Evolutionary conservation across 2,113 vertebrate genomes (phyloP).

Genomic region (Festucalex cinctus): DNA sequence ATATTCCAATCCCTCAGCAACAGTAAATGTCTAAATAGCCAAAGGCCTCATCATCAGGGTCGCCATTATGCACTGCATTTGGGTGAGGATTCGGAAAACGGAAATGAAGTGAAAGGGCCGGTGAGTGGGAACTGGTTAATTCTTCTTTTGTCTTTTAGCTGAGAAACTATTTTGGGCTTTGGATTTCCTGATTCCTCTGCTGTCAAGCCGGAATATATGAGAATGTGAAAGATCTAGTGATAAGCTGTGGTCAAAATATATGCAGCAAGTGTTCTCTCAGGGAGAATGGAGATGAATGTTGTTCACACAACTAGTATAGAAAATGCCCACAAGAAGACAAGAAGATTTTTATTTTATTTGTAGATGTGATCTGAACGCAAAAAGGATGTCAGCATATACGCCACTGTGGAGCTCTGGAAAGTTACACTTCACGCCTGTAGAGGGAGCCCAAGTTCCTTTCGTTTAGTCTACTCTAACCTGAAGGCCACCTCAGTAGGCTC

Average conservation of each 20-base stretch:
- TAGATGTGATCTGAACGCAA: neutral
- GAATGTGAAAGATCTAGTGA: too few relatives aligned
- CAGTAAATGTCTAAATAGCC: neutral
- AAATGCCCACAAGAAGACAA: neutral
- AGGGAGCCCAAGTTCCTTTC: too few relatives aligned
- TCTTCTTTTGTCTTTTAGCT: conserved; percentile 21
- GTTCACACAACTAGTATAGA: too few relatives aligned
- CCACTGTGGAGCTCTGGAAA: too few relatives aligned
- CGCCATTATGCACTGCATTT: conserved; percentile 9
- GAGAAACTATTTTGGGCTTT: conserved; percentile 23
- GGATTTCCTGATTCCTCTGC: conserved; percentile 27
- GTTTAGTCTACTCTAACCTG: neutral
- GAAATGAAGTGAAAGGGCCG: conserved; percentile 8
- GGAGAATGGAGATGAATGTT: too few relatives aligned
- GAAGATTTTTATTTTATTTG: neutral
- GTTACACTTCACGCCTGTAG: too few relatives aligned
- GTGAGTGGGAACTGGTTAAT: conserved; percentile 27
- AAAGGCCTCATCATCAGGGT: neutral
- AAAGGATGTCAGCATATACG: too few relatives aligned
- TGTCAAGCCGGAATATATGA: neutral
- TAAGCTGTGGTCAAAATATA: too few relatives aligned
- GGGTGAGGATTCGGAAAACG: conserved; percentile 23
- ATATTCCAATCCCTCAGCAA: conserved; percentile 20
- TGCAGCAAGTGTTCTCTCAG: too few relatives aligned
- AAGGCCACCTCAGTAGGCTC: neutral